Evolutionary conservation across 1,140 invertebrate species (phyloP).

Genomic region (Drosophila simulans): DNA sequence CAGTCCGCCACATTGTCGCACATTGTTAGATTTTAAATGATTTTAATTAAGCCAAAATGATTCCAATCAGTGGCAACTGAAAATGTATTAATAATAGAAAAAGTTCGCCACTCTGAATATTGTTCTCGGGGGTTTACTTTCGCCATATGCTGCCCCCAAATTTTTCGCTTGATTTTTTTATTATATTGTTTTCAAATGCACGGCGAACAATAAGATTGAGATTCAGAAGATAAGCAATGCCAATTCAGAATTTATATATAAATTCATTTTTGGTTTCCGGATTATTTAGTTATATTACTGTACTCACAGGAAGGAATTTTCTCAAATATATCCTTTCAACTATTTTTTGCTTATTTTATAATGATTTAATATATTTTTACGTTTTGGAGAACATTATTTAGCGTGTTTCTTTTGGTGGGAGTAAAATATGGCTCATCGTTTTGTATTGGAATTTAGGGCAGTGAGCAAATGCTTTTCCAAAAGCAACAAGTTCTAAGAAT

Average conservation of each 20-base stretch:
- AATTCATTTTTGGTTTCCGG: not conserved
- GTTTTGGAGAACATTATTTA: not conserved
- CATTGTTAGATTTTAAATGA: slow-evolving; percentile 63
- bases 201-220: not conserved
- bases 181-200: not conserved
- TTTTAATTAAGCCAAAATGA: slow-evolving; percentile 62
- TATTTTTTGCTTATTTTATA: no score
- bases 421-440: not conserved
- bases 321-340: no score
- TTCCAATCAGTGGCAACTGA: slow-evolving; percentile 22
- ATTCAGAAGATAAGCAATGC: no score
- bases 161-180: slow-evolving; percentile 6
- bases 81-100: slow-evolving; percentile 21
- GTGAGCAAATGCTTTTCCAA: slow-evolving; percentile 30
- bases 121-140: not conserved
- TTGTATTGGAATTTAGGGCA: slow-evolving; percentile 10
- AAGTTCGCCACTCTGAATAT: slow-evolving; percentile 14
- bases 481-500: slow-evolving; percentile 27
- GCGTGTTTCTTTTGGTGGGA: not conserved
- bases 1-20: slow-evolving; percentile 30
- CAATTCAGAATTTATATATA: not conserved
- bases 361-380: not conserved
- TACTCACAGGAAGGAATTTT: no score
- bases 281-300: not conserved
- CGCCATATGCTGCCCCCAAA: slow-evolving; percentile 16